Base-by-base conservation (phyloP, 1,140 invertebrate genomes). In the Sitodiplosis mosellana region DNA sequence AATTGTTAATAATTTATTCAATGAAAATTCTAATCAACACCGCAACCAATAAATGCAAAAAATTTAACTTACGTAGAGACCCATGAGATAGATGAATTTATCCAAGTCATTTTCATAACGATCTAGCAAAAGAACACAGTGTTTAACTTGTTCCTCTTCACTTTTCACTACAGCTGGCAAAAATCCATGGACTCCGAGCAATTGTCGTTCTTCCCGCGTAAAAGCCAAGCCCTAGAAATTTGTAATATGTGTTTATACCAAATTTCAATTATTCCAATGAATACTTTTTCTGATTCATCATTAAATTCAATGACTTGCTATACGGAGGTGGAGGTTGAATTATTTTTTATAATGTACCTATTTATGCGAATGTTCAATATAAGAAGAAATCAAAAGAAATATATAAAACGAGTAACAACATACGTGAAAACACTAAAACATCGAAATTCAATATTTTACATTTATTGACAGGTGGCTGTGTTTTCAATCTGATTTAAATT, bases 181-280 rank as follows among this genome's bases (percentile, higher is more conserved):
- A 4, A 90, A 66, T 4, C 88, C 87, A 56, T 91, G 85, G 55
- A 93, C 84, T 33, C 83, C 83, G 45, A 90, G 67, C 14, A 74
- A 63, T 63, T 91, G 87, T 2, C 88, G 72, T 63, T 93, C 88
- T 55, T 83, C 74, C 22, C 88, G 72, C 1, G 75, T 76, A 61
- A 90, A 93, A 2, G 84, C 86, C 74, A 87, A 78, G 12, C 86
- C 86, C 83, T 91, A 64, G 10, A 63, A 66, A 51, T 49, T 53
- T 49, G 15, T 8, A 36, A n/a, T 10, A 36, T 36, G 34, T 36
- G 8, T 36, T n/a, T 10, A n/a, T 36, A 10, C n/a, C n/a, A 36
- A 15, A 15, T 40, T n/a, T 40, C 14, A 40, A 40, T 36, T 36
- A 36, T 36, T 36, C 34, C n/a, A n/a, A n/a, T n/a, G 8, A 36